Base-by-base conservation (phyloP, 2,888 invertebrate species). In the Anorthoa munda region DNA sequence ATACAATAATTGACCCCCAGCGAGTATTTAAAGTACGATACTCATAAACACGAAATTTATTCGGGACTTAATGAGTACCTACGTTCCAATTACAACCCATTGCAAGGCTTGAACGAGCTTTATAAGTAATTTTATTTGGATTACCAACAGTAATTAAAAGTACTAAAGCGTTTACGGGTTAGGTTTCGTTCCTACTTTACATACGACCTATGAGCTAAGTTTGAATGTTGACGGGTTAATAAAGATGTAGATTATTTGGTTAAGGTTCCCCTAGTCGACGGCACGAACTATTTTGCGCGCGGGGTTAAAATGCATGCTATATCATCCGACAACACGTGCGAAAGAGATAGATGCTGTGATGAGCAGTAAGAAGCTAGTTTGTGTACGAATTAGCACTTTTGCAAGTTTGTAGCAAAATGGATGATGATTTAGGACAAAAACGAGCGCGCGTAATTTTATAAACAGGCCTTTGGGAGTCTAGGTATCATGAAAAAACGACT, bases 111-210 rank as follows among this genome's bases (percentile, higher is more conserved):
- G 63, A 77, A 81, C 66, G 72, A 71, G 65, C 67, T 83, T 74
- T 72, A 75, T 81, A 80, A 72, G 72, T 84, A 77, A 85, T 84
- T 84, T 82, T 79, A 81, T 80, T 79, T 55, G 72, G 75, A 81
- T 79, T 77, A 85, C 73, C 46, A 72, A 66, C 46, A 67, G 78
- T 78, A 78, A 81, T 84, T 82, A 83, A 84, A 83, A 80, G 72
- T 84, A 68, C 73, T 72, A 39, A 73, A 70, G 66, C 65, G 58
- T 81, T 77, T 5, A 50, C 11, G 55, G 51, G 64, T 60, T 60
- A 69, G 50, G 39, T 56, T 48, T 63, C 21, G 39, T 66, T 60
- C 18, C 53, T 59, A 64, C 1, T 79, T 79, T 75, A 70, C 59
- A 75, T 66, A 70, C n/a, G 53, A 55, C 23, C 61, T 74, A 48